Conservation (phyloP, 2,113 vertebrate species). For the Rhinolophus sinicus region DNA sequence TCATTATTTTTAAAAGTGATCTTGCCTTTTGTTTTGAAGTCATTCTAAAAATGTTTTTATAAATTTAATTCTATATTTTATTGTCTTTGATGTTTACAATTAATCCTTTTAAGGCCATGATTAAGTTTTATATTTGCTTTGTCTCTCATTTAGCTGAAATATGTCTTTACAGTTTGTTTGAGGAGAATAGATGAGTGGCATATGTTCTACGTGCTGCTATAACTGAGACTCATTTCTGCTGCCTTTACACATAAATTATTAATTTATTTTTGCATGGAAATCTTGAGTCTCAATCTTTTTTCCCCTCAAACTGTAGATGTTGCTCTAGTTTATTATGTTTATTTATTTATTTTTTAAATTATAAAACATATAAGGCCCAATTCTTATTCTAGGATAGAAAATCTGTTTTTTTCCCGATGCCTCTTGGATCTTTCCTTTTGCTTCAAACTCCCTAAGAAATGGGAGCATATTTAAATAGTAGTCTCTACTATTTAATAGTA, state of each 20-base stretch:
- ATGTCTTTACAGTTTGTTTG: neutral
- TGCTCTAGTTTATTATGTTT: slow-evolving; percentile 1
- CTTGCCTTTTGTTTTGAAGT: slow-evolving; percentile 23
- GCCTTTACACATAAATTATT: neutral
- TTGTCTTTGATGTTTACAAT: neutral
- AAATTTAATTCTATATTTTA: neutral
- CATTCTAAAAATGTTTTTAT: neutral
- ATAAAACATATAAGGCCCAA: neutral
- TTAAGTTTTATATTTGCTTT: slow-evolving; percentile 2
- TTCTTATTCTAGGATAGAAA: neutral
- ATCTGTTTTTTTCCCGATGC: neutral
- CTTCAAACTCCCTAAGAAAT: neutral
- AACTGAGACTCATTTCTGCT: neutral
- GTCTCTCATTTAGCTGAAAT: neutral
- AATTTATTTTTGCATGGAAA: neutral
- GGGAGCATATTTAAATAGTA: neutral
- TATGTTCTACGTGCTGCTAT: neutral
- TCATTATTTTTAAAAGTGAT: neutral
- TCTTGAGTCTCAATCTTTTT: neutral
- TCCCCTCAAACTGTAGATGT: neutral
- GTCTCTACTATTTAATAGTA: too few species aligned
- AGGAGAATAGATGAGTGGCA: neutral
- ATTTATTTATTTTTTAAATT: neutral
- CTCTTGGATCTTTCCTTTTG: neutral
- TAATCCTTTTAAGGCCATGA: neutral